Evolutionary conservation across 1,140 invertebrate species (phyloP).

Genomic region (Homalodisca vitripennis): DNA sequence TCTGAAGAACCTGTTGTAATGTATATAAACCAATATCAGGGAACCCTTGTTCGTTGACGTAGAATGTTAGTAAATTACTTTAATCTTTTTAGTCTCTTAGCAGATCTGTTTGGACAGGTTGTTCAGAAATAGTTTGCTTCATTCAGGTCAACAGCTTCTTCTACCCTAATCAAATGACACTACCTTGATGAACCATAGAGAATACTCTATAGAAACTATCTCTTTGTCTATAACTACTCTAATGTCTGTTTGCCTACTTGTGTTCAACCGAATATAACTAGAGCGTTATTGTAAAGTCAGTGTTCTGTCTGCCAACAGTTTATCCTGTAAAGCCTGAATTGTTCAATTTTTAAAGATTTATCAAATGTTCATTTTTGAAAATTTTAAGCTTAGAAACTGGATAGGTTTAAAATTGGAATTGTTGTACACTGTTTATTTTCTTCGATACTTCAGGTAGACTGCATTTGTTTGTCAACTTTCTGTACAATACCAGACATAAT

Average conservation of each 20-base stretch:
- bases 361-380: neutral
- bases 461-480: neutral
- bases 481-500: neutral
- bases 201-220: neutral
- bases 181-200: constrained; percentile 11
- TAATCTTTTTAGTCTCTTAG: no score
- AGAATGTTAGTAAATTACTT: no score
- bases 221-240: constrained; percentile 25
- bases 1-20: no score
- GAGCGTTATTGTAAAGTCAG: constrained; percentile 12
- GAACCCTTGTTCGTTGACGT: neutral
- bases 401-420: neutral
- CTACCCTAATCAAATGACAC: neutral
- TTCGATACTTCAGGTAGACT: neutral
- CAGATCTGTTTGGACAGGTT: neutral
- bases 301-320: constrained; percentile 6
- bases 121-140: constrained; percentile 3
- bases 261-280: neutral
- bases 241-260: constrained; percentile 20
- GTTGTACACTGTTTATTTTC: neutral
- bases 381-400: neutral
- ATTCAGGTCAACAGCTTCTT: neutral
- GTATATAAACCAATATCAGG: neutral
- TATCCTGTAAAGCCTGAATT: constrained; percentile 22
- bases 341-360: constrained; percentile 11